Evolutionary conservation across 2,888 invertebrate genomes (phyloP).

Genomic region (Agrypnus murinus): DNA sequence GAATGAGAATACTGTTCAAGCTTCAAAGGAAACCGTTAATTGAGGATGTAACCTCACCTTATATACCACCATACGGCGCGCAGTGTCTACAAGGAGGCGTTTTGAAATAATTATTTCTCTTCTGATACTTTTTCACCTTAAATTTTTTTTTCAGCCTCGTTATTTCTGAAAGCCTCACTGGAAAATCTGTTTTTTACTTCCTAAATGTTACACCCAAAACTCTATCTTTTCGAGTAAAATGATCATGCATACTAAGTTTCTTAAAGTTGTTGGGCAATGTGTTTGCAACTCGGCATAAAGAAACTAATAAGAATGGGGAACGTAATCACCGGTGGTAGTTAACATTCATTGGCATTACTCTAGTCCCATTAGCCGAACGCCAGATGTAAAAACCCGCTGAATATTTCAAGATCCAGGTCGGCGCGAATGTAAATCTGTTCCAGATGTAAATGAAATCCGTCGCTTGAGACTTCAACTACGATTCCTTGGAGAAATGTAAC

Average conservation of each 20-base stretch:
- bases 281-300: slow-evolving; percentile 41
- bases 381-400: slow-evolving; percentile 67
- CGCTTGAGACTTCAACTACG: slow-evolving; percentile 67
- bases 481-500: slow-evolving; percentile 66
- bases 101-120: slow-evolving; percentile 9
- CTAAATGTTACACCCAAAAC: slow-evolving; percentile 6
- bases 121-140: neutral
- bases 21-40: slow-evolving; percentile 32
- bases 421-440: slow-evolving; percentile 69
- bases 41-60: slow-evolving; percentile 31
- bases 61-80: neutral
- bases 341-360: slow-evolving; percentile 67
- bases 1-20: slow-evolving; percentile 1
- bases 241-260: neutral
- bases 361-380: slow-evolving; percentile 67
- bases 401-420: slow-evolving; percentile 67
- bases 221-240: slow-evolving; percentile 13
- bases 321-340: slow-evolving; percentile 64
- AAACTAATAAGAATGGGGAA: slow-evolving; percentile 52
- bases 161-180: neutral
- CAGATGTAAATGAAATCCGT: slow-evolving; percentile 69
- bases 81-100: neutral
- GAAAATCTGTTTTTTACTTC: neutral
- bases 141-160: neutral
- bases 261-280: slow-evolving; percentile 16